Conservation (phyloP, 2,113 vertebrate species). For the Otus sunia region DNA sequence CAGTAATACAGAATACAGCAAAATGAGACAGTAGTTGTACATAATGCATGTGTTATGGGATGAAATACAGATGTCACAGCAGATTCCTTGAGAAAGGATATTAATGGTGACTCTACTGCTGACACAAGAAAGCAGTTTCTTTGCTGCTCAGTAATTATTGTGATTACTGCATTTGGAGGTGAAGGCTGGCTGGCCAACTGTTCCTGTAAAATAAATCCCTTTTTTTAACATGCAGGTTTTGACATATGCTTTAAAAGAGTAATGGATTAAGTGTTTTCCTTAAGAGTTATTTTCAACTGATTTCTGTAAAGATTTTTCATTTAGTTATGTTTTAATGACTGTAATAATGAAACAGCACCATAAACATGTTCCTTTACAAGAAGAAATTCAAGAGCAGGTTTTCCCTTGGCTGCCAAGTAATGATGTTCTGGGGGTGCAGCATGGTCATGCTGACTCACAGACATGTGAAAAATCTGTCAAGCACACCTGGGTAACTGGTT, state of each 20-base stretch:
- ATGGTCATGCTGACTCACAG: fast-evolving
- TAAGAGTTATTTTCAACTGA: not conserved
- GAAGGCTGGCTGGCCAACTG: not conserved
- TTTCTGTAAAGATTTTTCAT: not conserved
- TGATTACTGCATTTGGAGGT: not conserved
- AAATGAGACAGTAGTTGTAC: not conserved
- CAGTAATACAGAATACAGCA: not conserved
- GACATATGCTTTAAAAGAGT: not conserved
- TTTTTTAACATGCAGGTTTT: not conserved
- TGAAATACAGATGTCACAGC: not conserved
- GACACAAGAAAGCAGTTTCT: not conserved
- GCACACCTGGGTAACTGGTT: not conserved
- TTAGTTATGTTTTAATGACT: not conserved
- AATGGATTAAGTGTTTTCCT: not conserved
- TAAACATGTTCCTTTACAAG: not conserved
- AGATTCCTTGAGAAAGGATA: not conserved
- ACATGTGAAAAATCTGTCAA: not conserved
- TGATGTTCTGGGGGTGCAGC: not conserved
- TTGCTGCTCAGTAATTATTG: not conserved
- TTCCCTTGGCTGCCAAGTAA: not conserved
- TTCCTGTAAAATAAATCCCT: not conserved
- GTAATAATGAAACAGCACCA: not conserved
- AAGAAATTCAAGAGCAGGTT: not conserved
- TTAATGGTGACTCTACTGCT: not conserved
- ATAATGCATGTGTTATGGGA: not conserved